phyloP scores from a whole-genome alignment of 2,113 vertebrate genomes.

The Engraulis encrasicolus region DNA sequence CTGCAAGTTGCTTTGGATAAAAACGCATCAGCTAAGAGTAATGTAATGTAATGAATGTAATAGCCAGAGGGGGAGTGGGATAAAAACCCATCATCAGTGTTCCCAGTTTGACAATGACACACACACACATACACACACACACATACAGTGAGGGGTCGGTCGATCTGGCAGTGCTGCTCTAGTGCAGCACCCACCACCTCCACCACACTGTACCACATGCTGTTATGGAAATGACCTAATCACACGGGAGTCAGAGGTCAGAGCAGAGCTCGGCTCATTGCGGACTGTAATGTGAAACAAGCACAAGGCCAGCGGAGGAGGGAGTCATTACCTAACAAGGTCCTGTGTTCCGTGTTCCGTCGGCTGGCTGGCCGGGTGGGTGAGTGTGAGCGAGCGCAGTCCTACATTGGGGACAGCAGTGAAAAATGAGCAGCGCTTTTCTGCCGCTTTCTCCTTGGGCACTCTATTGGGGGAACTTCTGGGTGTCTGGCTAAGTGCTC shows the following conservation, averaged over 20 bases:
- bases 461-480: constrained; percentile 3
- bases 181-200: neutral
- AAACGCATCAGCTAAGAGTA: too few relatives aligned
- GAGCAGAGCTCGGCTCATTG: neutral
- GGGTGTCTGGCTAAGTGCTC: constrained; percentile 39
- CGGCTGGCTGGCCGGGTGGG: too few relatives aligned
- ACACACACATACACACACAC: constrained; percentile 1
- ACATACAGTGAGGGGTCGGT: neutral
- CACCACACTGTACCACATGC: neutral
- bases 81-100: too few relatives aligned
- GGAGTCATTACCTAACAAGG: constrained; percentile 8
- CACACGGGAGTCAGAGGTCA: neutral
- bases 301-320: neutral
- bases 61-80: too few relatives aligned
- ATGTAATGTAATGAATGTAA: too few relatives aligned
- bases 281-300: neutral
- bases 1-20: too few relatives aligned
- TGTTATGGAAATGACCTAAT: constrained; percentile 2
- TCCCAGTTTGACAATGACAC: too few relatives aligned
- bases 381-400: constrained; percentile 39
- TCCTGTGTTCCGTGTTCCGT: constrained; percentile 22
- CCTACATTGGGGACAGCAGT: neutral
- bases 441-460: constrained; percentile 22
- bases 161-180: neutral
- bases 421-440: constrained; percentile 30